Base-by-base conservation (phyloP, 2,888 invertebrate species). In the Lycaena phlaeas region DNA sequence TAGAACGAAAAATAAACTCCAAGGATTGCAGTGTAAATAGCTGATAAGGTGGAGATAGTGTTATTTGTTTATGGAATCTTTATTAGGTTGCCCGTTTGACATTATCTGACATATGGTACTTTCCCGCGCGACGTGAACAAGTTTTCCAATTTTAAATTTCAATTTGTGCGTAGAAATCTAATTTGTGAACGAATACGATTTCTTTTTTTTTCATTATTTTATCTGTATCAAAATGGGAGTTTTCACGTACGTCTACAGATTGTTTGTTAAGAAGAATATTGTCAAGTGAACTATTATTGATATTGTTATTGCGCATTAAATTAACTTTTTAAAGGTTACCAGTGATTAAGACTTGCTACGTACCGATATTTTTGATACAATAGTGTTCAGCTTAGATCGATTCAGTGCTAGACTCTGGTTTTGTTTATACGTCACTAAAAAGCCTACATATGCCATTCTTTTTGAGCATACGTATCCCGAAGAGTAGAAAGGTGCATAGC, bases 371-470 rank as follows among this genome's bases (percentile, higher is more conserved):
- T n/a, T n/a, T n/a, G n/a, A n/a, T n/a, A n/a, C n/a, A n/a, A 10
- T 9, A 14, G 22, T 30, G 10, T 34, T 25, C 14, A 27, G 25
- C 22, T 4, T 22, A 7, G 4, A 34, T 22, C 3, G 3, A 10
- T 36, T n/a, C n/a, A 30, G 25, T 1, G 42, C 37, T 39, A 11
- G 30, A 28, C 9, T 26, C 22, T 27, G 27, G 26, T 50, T 43
- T 38, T 30, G 34, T 30, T 39, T 39, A 27, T 36, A 14, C 17
- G 49, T 48, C 2, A 10, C 39, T 7, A 25, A 77, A 82, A 82
- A 71, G 81, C 78, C 63, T 76, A 78, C 82, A 47, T 69, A 82
- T 84, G 84, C 70, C 76, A 76, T 77, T 67, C 76, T 68, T 70
- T 53, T 45, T 64, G 63, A 53, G 57, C 51, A 59, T 57, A 58